A percentile compares a stretch with the other conserved stretches of the same genome.
Evolutionary conservation across 2,888 invertebrate species (phyloP).

Genomic region (Sesamia inferens): DNA sequence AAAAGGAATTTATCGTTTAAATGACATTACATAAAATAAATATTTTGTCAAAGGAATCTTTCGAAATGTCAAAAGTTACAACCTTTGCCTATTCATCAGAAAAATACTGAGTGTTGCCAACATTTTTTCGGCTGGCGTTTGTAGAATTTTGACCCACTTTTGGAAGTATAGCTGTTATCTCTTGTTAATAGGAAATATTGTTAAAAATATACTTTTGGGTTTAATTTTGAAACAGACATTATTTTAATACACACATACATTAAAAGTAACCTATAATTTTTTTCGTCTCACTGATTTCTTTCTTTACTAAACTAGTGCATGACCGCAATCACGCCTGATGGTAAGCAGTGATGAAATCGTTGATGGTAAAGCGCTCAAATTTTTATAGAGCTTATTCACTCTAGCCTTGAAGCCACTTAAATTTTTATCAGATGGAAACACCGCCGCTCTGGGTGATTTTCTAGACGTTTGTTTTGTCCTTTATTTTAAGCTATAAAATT

Average conservation of each 20-base stretch:
- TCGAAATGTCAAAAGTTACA: slow-evolving; percentile 25
- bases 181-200: not conserved
- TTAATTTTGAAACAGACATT: not conserved
- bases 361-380: no score
- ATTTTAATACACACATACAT: not conserved
- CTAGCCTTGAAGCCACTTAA: no score
- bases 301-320: no score
- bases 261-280: not conserved
- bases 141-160: slow-evolving; percentile 40
- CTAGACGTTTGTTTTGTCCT: slow-evolving; percentile 1
- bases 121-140: slow-evolving; percentile 35
- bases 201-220: not conserved
- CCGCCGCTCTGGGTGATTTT: no score
- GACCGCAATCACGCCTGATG: no score
- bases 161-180: not conserved
- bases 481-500: slow-evolving; percentile 25
- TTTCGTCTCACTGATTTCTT: not conserved
- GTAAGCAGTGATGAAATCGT: no score
- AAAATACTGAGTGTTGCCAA: slow-evolving; percentile 21
- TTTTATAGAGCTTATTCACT: no score
- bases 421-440: no score
- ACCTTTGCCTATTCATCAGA: slow-evolving; percentile 50
- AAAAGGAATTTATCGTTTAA: slow-evolving; percentile 32
- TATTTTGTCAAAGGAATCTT: slow-evolving; percentile 18
- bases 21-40: slow-evolving; percentile 27